A percentile compares a stretch with the other conserved stretches of the same genome.
These are phyloP conservation scores for Heliconius erato DNA, from an alignment of 2,888 invertebrate species.

Conservation along the genomic window DNA sequence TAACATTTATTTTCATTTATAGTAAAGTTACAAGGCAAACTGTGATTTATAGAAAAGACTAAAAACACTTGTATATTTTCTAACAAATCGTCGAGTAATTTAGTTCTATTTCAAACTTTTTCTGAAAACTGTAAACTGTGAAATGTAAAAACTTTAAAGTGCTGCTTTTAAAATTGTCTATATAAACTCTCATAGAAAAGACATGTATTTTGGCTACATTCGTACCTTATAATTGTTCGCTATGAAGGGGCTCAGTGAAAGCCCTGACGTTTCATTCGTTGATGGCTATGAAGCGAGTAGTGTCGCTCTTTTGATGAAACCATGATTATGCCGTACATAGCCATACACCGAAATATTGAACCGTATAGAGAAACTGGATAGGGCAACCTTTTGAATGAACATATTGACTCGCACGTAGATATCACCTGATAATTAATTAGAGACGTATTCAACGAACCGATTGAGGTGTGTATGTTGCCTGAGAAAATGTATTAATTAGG, in stretches of 20 bases:
- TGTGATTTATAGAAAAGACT: background rate
- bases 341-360: conserved; percentile 51
- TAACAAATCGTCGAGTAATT: conserved; percentile 6
- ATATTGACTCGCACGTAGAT: conserved; percentile 1
- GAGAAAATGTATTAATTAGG: background rate
- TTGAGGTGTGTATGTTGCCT: background rate
- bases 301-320: conserved; percentile 80
- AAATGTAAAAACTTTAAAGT: conserved; percentile 1
- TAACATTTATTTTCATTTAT: background rate
- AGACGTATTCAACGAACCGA: conserved; percentile 10
- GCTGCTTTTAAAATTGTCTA: conserved; percentile 15
- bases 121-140: conserved; percentile 3
- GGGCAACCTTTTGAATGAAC: conserved; percentile 13
- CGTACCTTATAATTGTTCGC: conserved; percentile 71
- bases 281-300: conserved; percentile 67
- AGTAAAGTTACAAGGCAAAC: background rate
- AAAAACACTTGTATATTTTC: conserved; percentile 3
- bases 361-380: conserved; percentile 39
- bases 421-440: conserved; percentile 7
- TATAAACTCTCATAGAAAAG: conserved; percentile 9
- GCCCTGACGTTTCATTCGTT: conserved; percentile 70
- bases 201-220: conserved; percentile 38
- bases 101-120: background rate
- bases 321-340: conserved; percentile 79
- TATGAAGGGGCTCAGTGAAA: conserved; percentile 74